Evolutionary conservation across 2,113 vertebrate species (phyloP).

Genomic region (Dissostichus mawsoni): DNA sequence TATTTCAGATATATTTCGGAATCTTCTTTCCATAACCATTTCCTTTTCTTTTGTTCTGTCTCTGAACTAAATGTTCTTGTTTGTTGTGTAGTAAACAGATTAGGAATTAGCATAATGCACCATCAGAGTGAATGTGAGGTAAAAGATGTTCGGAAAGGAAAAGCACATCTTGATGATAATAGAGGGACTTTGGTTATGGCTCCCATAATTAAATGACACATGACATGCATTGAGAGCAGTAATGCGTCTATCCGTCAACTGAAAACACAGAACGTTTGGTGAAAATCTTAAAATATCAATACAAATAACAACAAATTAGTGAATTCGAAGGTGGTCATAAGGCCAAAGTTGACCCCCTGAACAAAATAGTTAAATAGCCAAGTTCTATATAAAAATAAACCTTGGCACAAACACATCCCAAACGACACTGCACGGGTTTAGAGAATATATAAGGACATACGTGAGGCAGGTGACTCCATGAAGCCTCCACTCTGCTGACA

Average conservation of each 20-base stretch:
- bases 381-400: no score
- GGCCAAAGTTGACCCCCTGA: no score
- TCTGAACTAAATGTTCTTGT: slow-evolving; percentile 18
- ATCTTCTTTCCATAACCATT: background rate
- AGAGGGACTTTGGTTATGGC: background rate
- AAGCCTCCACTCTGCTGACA: no score
- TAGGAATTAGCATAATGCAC: slow-evolving; percentile 32
- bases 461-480: no score
- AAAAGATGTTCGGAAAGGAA: background rate
- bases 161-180: background rate
- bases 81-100: slow-evolving; percentile 22
- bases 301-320: no score
- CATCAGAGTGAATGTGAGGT: background rate
- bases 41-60: slow-evolving; percentile 7
- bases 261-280: no score
- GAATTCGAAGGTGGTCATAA: no score
- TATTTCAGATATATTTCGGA: slow-evolving; percentile 17
- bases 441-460: no score
- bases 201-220: background rate
- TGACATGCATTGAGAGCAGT: background rate
- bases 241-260: background rate
- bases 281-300: no score
- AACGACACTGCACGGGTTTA: no score
- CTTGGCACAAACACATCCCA: no score
- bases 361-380: no score